Conservation (phyloP, 2,888 invertebrate genomes). For the Creontiades dilutus region DNA sequence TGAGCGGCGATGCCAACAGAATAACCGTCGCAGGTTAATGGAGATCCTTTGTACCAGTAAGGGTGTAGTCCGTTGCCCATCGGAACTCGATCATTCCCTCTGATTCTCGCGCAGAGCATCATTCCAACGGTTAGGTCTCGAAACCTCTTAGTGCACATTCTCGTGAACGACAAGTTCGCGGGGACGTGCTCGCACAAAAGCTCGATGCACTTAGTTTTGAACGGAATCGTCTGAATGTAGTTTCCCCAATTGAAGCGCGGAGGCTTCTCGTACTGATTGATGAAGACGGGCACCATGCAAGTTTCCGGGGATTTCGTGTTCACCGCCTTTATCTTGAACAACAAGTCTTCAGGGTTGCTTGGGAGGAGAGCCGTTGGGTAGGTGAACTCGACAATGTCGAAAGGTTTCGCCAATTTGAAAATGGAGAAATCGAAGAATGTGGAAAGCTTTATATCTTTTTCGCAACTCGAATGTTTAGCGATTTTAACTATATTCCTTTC, state of each 20-base stretch:
- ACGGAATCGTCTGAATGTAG: neutral
- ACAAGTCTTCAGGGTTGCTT: neutral
- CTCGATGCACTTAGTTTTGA: neutral
- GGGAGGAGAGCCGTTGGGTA: neutral
- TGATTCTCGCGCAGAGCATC: neutral
- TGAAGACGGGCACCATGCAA: neutral
- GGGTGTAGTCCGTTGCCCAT: neutral
- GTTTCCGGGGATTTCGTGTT: neutral
- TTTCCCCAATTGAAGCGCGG: neutral
- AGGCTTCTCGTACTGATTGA: neutral
- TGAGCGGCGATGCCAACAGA: neutral
- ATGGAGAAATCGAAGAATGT: neutral
- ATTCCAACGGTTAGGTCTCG: neutral
- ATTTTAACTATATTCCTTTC: neutral
- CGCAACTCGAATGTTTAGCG: neutral
- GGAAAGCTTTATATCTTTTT: neutral
- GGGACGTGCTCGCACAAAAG: neutral
- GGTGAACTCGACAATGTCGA: neutral
- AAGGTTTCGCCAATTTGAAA: neutral
- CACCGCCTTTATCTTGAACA: neutral
- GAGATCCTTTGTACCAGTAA: conserved; percentile 10
- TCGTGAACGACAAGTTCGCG: neutral
- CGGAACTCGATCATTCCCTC: neutral
- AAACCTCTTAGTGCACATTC: neutral
- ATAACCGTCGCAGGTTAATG: neutral